Evolutionary conservation across 2,113 vertebrate species (phyloP), one percentile per base, ranked within the genome.

Genomic region (Notarius lentiginosus): DNA sequence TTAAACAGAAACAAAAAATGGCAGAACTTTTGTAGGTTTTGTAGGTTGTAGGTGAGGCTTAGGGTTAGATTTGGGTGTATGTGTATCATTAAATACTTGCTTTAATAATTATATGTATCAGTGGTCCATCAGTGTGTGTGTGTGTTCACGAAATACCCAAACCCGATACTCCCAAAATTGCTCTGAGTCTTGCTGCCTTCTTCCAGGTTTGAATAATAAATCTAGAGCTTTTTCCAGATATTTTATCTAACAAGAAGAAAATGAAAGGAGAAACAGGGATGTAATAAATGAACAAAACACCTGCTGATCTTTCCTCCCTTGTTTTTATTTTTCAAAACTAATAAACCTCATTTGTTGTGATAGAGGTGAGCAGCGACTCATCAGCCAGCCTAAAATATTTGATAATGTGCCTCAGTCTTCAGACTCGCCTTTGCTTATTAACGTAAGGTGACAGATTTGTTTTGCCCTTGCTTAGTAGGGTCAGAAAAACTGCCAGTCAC

Each of bases 391-490:
- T 75, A 77, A 86, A 90, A 80, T 49, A 20, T 76, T 58, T 80
- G 83, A 82, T 87, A 72, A 89, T 55, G 63, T 83, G 73, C 79
- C 84, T 72, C 14, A 66, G 34, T 79, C 75, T 88, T 84, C 51
- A 27, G 85, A 82, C 75, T 66, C 47, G 53, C 30, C 58, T 14
- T 68, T 61, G 53, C 72, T 87, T 84, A 88, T 90, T 87, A 87
- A 90, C 68, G 49, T 65, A 84, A 82, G 81, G 87, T 85, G 85
- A 88, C 82, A 84, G 89, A 53, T 63, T 88, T 88, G 86, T 80
- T 88, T 87, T 56, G 80, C 61, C 72, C 85, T 84, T 68, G 82
- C 24, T 90, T 83, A 79, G 41, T 49, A 79, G 85, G 85, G 77
- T 87, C 72, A 86, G 84, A 55, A 14, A 61, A 86, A 61, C 89